Evolutionary conservation across 2,797 vertebrate species (phyloP).

Genomic region (Fringilla coelebs): DNA sequence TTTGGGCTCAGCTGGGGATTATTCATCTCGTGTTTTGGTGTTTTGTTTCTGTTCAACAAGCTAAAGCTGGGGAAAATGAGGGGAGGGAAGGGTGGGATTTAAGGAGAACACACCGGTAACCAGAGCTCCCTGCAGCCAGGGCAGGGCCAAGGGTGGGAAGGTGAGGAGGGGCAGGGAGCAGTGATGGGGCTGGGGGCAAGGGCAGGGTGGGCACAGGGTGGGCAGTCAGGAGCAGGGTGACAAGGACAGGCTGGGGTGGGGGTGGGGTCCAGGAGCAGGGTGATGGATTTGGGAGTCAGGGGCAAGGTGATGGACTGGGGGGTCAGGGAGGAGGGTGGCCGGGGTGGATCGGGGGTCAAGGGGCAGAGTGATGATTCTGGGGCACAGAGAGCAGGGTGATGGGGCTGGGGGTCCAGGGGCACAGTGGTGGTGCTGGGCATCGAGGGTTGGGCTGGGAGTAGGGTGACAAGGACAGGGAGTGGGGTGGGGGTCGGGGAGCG

Average conservation of each 20-base stretch:
- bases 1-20: not conserved
- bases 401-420: not conserved
- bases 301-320: not conserved
- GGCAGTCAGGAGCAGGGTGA: not conserved
- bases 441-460: not conserved
- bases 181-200: no score
- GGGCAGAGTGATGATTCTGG: not conserved
- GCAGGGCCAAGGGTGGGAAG: not conserved
- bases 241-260: not conserved
- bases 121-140: not conserved
- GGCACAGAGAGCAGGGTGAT: no score
- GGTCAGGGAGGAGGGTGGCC: not conserved
- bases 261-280: no score
- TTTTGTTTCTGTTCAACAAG: not conserved
- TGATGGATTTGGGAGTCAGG: not conserved
- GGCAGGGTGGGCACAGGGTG: not conserved
- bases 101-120: fast-evolving
- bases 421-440: not conserved
- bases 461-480: not conserved
- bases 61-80: not conserved
- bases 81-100: not conserved
- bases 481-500: not conserved
- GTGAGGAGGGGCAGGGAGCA: not conserved
- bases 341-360: not conserved
- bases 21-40: not conserved